Conservation (phyloP, 2,797 vertebrate genomes). For the Hippopotamyrus pictus region DNA sequence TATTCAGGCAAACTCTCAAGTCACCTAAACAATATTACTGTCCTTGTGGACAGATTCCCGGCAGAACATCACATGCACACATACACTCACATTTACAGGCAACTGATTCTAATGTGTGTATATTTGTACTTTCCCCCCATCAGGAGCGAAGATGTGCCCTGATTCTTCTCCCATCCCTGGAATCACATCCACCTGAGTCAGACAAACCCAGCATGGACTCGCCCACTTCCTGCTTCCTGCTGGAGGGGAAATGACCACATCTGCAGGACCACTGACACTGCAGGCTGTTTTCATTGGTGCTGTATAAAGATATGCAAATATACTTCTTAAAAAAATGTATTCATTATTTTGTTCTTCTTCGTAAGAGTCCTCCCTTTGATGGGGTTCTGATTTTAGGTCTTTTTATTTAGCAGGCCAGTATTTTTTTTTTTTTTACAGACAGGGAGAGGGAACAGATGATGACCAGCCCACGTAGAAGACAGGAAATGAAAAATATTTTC, state of each 20-base stretch:
- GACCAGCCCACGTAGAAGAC: constrained; percentile 29
- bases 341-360: constrained; percentile 6
- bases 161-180: not conserved
- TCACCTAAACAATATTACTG: not conserved
- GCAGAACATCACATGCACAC: not conserved
- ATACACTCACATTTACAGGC: not conserved
- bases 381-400: constrained; percentile 50
- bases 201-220: not conserved
- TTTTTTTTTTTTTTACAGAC: not conserved
- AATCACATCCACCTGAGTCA: not conserved
- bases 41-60: not conserved
- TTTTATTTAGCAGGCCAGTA: constrained; percentile 36
- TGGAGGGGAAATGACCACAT: constrained; percentile 50
- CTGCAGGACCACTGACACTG: constrained; percentile 63
- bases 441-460: constrained; percentile 23
- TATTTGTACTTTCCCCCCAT: not conserved
- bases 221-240: constrained; percentile 49
- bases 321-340: constrained; percentile 44
- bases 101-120: not conserved
- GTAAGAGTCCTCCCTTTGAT: constrained; percentile 47
- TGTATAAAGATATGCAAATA: constrained; percentile 74
- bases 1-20: not conserved
- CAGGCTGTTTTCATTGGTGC: constrained; percentile 68
- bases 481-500: constrained; percentile 44
- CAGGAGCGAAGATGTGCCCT: not conserved